Base-by-base conservation (phyloP, 2,797 vertebrate species). In the Chromobotia macracanthus region DNA sequence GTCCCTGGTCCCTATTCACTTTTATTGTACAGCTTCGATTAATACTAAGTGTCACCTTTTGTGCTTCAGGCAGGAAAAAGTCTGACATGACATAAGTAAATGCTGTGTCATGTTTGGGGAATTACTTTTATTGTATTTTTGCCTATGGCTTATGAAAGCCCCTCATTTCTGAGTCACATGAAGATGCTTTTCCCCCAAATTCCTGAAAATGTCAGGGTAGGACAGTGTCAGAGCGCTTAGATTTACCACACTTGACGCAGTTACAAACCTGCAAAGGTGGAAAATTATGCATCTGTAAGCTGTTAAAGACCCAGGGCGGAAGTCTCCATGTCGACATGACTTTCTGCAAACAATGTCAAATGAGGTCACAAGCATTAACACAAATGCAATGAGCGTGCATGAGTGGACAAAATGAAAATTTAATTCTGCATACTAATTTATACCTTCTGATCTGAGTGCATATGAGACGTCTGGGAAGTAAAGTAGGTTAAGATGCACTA, bases 401-500 rank as follows among this genome's bases (percentile, higher is more conserved):
- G 60, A 68, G 38, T 35, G 64, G 53, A 68, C 64, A 68, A 13
- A 58, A 67, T 18, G 38, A 55, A 5, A 75, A 0, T 55, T 75
- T 25, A 25, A 44, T 55, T 66, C 6, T 13, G 11, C 15, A 76
- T 28, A 76, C 35, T 46, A 25, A 58, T 58, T 48, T 11, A 58
- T 48, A 21, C 0, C 53, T 44, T 68, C n/a, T 60, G 64, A 35
- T 68, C 12, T 60, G 41, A 77, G 55, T 60, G 25, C 3, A 48
- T 35, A 41, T 60, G 18, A 67, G 21, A 58, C 0, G 18, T 28
- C 23, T 31, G 23, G 48, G 18, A 63, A n/a, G 23, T 41, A 68
- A 77, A 77, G 65, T 77, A 68, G 65, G 65, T 77, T 77, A 68
- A 31, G 53, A 48, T 48, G n/a, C n/a, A n/a, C n/a, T n/a, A n/a